phyloP scores from a whole-genome alignment of 1,140 invertebrate genomes.

The Drosophila rhopaloa region DNA sequence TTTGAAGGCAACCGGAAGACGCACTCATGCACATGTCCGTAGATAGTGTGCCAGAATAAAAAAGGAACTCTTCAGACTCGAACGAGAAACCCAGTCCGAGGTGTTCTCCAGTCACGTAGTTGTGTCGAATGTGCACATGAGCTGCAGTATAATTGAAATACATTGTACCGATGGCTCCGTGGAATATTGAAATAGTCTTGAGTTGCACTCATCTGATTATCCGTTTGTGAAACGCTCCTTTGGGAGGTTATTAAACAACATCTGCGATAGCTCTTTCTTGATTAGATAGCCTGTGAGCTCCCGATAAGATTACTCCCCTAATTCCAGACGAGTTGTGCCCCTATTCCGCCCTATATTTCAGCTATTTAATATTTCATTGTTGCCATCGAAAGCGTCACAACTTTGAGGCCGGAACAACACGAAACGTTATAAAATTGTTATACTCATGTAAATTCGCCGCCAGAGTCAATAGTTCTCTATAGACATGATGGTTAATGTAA shows the following conservation, averaged over 20 bases:
- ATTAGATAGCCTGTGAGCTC: slow-evolving; percentile 13
- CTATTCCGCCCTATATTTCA: neutral
- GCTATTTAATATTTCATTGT: slow-evolving; percentile 7
- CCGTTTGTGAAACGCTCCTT: neutral
- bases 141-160: slow-evolving; percentile 38
- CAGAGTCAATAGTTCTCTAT: slow-evolving; percentile 31
- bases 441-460: slow-evolving; percentile 64
- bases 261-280: neutral
- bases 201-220: neutral
- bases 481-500: slow-evolving; percentile 42
- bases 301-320: slow-evolving; percentile 20
- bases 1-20: slow-evolving; percentile 24
- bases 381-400: slow-evolving; percentile 6
- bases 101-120: slow-evolving; percentile 24
- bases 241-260: neutral
- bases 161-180: neutral
- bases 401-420: slow-evolving; percentile 36
- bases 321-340: slow-evolving; percentile 12
- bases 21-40: slow-evolving; percentile 17
- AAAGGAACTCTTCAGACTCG: neutral
- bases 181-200: neutral
- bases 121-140: neutral
- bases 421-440: slow-evolving; percentile 61
- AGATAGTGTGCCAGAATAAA: neutral
- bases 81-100: slow-evolving; percentile 16